These are phyloP conservation scores for Eolophus roseicapilla DNA, from an alignment of 2,113 vertebrate genomes.

Conservation along the genomic window DNA sequence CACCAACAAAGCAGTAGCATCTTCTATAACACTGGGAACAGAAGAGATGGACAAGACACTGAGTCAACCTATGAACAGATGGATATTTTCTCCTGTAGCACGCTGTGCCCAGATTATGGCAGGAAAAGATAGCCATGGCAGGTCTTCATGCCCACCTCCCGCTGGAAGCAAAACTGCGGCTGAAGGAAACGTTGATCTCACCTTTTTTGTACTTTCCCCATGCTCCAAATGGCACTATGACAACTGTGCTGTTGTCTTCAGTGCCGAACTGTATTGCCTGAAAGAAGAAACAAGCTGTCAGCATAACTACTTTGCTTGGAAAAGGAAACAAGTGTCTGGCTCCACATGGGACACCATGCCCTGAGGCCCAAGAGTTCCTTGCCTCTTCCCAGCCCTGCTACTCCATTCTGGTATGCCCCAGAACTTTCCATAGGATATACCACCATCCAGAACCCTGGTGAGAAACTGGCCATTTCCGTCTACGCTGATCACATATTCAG, in stretches of 20 bases:
- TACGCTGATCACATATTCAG: background rate
- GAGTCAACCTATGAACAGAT: background rate
- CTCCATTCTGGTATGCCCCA: background rate
- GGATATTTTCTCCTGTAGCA: conserved; percentile 9
- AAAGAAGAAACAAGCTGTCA: background rate
- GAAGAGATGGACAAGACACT: conserved; percentile 22
- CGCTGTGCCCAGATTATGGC: conserved; percentile 6
- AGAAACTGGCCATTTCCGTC: background rate
- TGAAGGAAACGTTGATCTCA: conserved; percentile 90
- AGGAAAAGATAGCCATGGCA: background rate
- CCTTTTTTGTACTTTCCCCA: conserved; percentile 93
- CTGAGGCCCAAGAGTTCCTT: background rate
- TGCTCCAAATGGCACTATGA: conserved; percentile 94
- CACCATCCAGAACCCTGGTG: background rate
- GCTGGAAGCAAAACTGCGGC: conserved; percentile 92
- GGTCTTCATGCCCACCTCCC: conserved; percentile 88
- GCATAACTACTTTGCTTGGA: fast-evolving
- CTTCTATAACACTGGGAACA: background rate
- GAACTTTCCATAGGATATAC: background rate
- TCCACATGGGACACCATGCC: background rate
- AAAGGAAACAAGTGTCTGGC: background rate
- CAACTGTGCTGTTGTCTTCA: conserved; percentile 93
- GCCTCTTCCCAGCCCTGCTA: background rate
- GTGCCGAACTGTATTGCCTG: conserved; percentile 91
- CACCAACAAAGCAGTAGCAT: background rate